Percentiles rank a stretch among this genome's conserved stretches.
Evolutionary conservation across 2,888 invertebrate species (phyloP).

Genomic region (Heliconius aoede): DNA sequence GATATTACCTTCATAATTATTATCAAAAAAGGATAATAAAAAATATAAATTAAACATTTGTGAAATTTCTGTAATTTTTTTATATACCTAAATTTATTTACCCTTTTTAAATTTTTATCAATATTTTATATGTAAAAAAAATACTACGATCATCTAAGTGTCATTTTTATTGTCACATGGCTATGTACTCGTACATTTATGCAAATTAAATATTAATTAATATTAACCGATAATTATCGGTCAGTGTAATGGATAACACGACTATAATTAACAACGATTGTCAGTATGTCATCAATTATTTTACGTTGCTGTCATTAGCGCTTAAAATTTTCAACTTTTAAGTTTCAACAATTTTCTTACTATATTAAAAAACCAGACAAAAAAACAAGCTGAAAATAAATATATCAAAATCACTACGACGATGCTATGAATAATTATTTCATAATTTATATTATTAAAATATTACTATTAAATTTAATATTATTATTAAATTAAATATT

Average conservation of each 20-base stretch:
- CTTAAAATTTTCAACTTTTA: no score
- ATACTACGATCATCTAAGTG: no score
- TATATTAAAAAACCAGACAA: not conserved
- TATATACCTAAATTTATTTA: no score
- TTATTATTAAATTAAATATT: no score
- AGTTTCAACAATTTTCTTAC: not conserved
- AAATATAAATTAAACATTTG: no score
- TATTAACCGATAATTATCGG: no score
- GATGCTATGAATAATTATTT: not conserved
- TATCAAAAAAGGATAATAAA: not conserved
- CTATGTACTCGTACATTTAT: not conserved
- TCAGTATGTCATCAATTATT: not conserved
- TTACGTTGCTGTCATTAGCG: slow-evolving; percentile 9
- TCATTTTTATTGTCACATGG: no score
- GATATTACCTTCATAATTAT: not conserved
- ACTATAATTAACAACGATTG: slow-evolving; percentile 13
- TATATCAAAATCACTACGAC: not conserved
- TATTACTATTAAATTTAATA: no score
- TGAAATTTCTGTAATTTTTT: no score
- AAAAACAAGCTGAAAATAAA: not conserved
- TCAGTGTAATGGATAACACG: not conserved
- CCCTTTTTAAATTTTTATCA: no score
- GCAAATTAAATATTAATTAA: no score
- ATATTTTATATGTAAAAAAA: no score
- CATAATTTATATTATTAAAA: not conserved